Evolutionary conservation across 2,888 invertebrate genomes (phyloP), one percentile per base, ranked within the genome.

Genomic region (Tribolium freemani): DNA sequence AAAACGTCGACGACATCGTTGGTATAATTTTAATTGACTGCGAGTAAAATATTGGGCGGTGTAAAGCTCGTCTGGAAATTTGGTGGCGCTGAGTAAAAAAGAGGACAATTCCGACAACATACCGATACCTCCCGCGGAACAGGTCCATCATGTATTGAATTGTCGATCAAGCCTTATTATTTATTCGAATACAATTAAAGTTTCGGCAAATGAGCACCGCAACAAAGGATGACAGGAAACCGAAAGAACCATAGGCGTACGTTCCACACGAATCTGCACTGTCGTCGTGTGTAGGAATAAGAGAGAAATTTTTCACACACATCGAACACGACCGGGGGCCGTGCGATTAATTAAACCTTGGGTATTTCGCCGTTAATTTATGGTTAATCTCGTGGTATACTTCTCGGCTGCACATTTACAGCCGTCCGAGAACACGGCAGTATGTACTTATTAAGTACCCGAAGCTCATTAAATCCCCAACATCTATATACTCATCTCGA

Each of bases 171-270:
- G 73, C 72, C 75, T 79, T 80, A 82, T 83, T 84, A 82, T 84
- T 82, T 83, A 83, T 82, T 81, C 80, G 81, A 80, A 82, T 82
- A 83, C 82, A 83, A 83, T 84, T 82, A 82, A 80, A 82, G 77
- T 80, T 82, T 83, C 83, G 83, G 82, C 82, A 82, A 82, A 83
- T 83, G 79, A 81, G 79, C 72, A 76, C 54, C 74, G 71, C 73
- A 74, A 79, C 81, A 81, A 82, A 80, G 79, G 79, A 80, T 76
- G 69, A 51, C 69, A 69, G 69, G 58, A 51, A 61, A 63, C 56
- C 69, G 69, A 61, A 63, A 67, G 61, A 69, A 45, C 44, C 60
- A 60, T 69, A 48, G 60, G 69, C 67, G 64, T 64, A 21, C 64
- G 64, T 64, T 64, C 54, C 64, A 54, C 53, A 54, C 53, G 64